Base-by-base conservation (phyloP, 2,888 invertebrate genomes). In the Arrhopalites spinosus region DNA sequence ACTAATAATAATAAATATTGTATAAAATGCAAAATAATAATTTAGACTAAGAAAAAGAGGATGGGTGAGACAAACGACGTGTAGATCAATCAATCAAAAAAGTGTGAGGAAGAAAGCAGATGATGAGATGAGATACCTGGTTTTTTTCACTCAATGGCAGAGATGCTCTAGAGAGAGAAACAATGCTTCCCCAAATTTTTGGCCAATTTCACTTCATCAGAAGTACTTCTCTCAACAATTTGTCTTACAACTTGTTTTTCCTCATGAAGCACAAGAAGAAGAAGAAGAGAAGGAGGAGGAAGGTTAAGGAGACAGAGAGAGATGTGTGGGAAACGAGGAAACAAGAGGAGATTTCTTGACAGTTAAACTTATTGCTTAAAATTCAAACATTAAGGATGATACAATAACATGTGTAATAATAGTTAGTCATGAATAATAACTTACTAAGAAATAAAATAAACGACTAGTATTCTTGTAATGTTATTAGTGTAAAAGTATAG, bases 81-180 rank as follows among this genome's bases (percentile, higher is more conserved):
- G 30, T 64, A 68, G 23, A 74, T 50, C 7, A 27, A 74, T 36
- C 68, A 59, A 61, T 59, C 61, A 43, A 67, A 69, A 72, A 71
- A 71, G 29, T 75, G 70, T 25, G 23, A 78, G 70, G 77, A 80
- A 68, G 78, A 77, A 79, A 77, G 78, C 75, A 82, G 82, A 82
- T 81, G 81, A 81, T 81, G 82, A 82, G 82, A 82, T 82, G 82
- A 82, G 82, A 82, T 82, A 82, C 82, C 82, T 82, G 82, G 77
- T 82, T 79, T 75, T 23, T 43, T 17, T 50, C n/a, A n/a, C n/a
- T 50, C 20, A 50, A 50, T 23, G 50, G 45, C 47, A 61, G 53
- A 53, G n/a, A 20, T 53, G 53, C 17, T 36, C 36, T 53, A 59
- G 59, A 25, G 59, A 59, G 25, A 15, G 20, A 59, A 59, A 59